A percentile compares a stretch with the other conserved stretches of the same genome.
phyloP scores from a whole-genome alignment of 2,797 vertebrate genomes.

The Platalea minor region DNA sequence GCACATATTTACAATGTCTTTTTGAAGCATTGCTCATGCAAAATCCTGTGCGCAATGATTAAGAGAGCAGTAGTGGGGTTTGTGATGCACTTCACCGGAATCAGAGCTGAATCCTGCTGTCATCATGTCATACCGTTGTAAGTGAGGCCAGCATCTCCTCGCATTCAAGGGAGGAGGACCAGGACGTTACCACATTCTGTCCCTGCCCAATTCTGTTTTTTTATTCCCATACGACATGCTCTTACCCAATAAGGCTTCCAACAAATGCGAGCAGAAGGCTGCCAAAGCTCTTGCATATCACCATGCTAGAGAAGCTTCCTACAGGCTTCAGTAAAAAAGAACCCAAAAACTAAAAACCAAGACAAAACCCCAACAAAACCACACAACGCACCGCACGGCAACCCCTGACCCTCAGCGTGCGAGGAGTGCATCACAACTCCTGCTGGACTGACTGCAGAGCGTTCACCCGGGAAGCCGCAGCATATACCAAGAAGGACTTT shows the following conservation, averaged over 20 bases:
- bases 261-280: neutral
- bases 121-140: neutral
- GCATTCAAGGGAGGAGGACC: neutral
- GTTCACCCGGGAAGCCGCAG: neutral
- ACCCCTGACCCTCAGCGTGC: neutral
- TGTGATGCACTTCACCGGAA: neutral
- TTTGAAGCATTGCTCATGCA: neutral
- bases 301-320: neutral
- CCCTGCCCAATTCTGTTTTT: neutral
- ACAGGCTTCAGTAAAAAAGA: neutral
- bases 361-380: neutral
- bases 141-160: neutral
- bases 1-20: accelerated
- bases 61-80: neutral
- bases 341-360: neutral
- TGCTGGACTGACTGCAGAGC: neutral
- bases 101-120: no score
- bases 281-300: neutral
- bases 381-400: neutral
- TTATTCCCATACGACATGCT: neutral
- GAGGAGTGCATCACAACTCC: neutral
- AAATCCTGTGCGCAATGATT: no score
- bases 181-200: neutral
- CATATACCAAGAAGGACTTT: neutral
- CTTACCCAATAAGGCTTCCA: neutral